A percentile compares a stretch with the other conserved stretches of the same genome.
Evolutionary conservation across 2,888 invertebrate species (phyloP).

Genomic region (Elmis aenea): DNA sequence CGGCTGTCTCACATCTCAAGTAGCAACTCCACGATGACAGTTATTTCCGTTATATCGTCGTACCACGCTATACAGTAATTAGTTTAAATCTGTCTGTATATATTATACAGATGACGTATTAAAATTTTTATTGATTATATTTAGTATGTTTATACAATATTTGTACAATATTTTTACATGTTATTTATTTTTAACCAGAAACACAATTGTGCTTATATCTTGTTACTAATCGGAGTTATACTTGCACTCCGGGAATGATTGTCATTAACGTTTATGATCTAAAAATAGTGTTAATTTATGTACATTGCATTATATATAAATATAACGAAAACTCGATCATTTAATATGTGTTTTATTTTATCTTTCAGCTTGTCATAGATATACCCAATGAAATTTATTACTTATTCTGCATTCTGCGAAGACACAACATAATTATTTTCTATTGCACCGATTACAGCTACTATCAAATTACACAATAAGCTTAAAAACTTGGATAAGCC

Average conservation of each 20-base stretch:
- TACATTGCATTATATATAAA: slow-evolving; percentile 47
- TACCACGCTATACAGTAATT: slow-evolving; percentile 34
- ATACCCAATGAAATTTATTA: too few species aligned
- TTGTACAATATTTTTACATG: slow-evolving; percentile 45
- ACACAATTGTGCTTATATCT: slow-evolving; percentile 41
- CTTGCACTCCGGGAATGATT: slow-evolving; percentile 43
- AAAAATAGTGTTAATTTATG: slow-evolving; percentile 47
- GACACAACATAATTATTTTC: too few species aligned
- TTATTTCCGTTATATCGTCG: slow-evolving; percentile 32
- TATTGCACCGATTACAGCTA: too few species aligned
- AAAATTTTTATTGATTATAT: slow-evolving; percentile 39
- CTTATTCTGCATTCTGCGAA: too few species aligned
- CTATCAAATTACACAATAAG: too few species aligned
- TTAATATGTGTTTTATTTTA: too few species aligned
- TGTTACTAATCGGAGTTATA: slow-evolving; percentile 37
- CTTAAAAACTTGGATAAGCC: too few species aligned
- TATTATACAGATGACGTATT: slow-evolving; percentile 44
- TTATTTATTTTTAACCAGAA: slow-evolving; percentile 44
- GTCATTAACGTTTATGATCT: slow-evolving; percentile 46
- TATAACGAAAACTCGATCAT: slow-evolving; percentile 39
- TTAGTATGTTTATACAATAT: slow-evolving; percentile 44
- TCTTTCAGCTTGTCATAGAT: too few species aligned
- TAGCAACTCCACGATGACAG: slow-evolving; percentile 38
- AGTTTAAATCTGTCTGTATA: slow-evolving; percentile 41
- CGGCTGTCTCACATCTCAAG: slow-evolving; percentile 36